These are phyloP conservation scores for Mesoclemmys tuberculata DNA, from an alignment of 2,113 vertebrate genomes.

Conservation along the genomic window DNA sequence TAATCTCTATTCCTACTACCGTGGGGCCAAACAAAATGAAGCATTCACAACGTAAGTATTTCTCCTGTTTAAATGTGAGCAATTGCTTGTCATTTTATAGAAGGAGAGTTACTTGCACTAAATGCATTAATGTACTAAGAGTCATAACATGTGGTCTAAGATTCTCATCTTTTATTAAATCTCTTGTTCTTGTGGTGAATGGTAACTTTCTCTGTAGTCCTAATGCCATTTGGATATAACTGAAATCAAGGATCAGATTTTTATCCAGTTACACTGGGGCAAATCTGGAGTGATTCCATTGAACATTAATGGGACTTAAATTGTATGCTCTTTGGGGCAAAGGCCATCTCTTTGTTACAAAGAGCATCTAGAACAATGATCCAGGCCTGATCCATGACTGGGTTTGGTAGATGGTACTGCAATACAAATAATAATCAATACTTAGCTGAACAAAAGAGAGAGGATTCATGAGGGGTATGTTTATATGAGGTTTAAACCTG, in stretches of 20 bases:
- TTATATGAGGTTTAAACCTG: neutral
- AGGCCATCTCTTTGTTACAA: neutral
- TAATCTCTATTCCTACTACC: slow-evolving; percentile 95
- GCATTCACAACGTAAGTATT: slow-evolving; percentile 96
- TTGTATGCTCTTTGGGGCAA: neutral
- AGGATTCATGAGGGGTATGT: neutral
- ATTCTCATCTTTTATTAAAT: neutral
- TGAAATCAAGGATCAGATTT: neutral
- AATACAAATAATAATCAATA: neutral
- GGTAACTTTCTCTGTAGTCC: neutral
- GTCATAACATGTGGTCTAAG: neutral
- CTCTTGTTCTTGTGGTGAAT: neutral
- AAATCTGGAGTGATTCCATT: neutral
- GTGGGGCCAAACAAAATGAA: slow-evolving; percentile 92
- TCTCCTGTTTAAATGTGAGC: neutral
- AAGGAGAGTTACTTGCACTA: neutral
- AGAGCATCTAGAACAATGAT: neutral
- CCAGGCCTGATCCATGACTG: neutral
- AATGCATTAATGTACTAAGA: neutral
- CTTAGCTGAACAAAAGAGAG: neutral
- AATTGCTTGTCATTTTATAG: neutral
- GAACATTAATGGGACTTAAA: neutral
- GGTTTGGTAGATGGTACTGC: neutral
- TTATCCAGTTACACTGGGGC: neutral
- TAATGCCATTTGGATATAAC: neutral